These are phyloP conservation scores for Callaeas wilsoni DNA, from an alignment of 2,113 vertebrate species.

Conservation along the genomic window DNA sequence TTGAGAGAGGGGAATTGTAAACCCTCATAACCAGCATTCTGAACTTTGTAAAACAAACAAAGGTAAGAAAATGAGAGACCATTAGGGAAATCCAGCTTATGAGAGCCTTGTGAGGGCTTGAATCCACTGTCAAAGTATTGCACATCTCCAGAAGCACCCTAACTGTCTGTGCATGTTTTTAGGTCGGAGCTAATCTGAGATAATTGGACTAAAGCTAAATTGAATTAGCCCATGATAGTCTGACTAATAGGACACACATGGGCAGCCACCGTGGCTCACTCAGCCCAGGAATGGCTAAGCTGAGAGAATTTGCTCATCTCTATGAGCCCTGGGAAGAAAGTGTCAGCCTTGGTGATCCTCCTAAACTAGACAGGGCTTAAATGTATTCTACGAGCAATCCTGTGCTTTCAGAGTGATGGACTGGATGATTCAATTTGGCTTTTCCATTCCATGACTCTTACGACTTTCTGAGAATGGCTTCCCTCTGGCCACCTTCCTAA, in stretches of 20 bases:
- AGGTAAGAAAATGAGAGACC: neutral
- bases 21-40: neutral
- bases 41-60: neutral
- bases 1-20: neutral
- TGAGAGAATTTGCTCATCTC: neutral
- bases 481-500: neutral
- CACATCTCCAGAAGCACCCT: neutral
- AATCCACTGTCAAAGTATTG: neutral
- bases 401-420: neutral
- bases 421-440: neutral
- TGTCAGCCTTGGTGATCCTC: neutral
- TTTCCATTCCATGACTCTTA: neutral
- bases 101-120: neutral
- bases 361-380: neutral
- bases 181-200: neutral
- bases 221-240: neutral
- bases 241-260: neutral
- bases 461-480: neutral
- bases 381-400: neutral
- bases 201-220: constrained; percentile 16
- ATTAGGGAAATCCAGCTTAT: neutral
- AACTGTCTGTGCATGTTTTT: neutral
- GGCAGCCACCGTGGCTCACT: neutral
- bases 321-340: neutral
- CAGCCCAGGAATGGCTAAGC: neutral